These are phyloP conservation scores for Drosophila rufa DNA, from an alignment of 1,140 invertebrate species.

Conservation along the genomic window DNA sequence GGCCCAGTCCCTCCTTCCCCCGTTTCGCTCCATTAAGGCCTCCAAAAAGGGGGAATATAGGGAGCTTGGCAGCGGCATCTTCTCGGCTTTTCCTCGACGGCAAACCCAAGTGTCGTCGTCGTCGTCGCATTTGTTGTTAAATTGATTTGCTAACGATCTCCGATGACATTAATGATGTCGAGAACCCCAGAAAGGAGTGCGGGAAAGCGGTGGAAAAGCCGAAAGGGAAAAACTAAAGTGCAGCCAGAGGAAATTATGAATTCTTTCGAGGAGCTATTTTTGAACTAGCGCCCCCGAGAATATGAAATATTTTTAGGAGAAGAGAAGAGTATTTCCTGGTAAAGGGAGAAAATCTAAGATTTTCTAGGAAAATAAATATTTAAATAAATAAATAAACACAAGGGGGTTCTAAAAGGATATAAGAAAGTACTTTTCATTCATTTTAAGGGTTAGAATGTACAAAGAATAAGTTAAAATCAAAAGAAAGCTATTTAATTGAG, in stretches of 20 bases:
- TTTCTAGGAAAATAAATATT: neutral
- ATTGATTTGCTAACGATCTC: slow-evolving; percentile 74
- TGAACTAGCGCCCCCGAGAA: neutral
- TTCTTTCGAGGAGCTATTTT: slow-evolving; percentile 26
- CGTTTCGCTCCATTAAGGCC: slow-evolving; percentile 24
- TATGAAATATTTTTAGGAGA: slow-evolving; percentile 27
- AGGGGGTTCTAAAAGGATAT: neutral
- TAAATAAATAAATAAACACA: neutral
- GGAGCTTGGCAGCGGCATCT: neutral
- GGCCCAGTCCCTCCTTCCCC: slow-evolving; percentile 14
- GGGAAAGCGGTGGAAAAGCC: slow-evolving; percentile 1
- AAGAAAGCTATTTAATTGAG: too few relatives aligned
- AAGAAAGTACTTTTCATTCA: neutral
- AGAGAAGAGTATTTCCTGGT: neutral
- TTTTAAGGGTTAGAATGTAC: too few relatives aligned
- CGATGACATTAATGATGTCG: slow-evolving; percentile 51
- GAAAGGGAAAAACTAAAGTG: slow-evolving; percentile 15
- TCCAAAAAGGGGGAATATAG: too few relatives aligned
- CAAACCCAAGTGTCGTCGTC: slow-evolving; percentile 31
- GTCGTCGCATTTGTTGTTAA: slow-evolving; percentile 72
- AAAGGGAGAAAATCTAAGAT: neutral
- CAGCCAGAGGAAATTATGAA: slow-evolving; percentile 22
- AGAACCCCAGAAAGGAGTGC: slow-evolving; percentile 2
- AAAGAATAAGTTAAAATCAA: too few relatives aligned
- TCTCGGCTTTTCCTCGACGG: neutral